Percentiles rank a stretch among this genome's conserved stretches.
Evolutionary conservation across 2,113 vertebrate species (phyloP).

Genomic region (Loxodonta africana): DNA sequence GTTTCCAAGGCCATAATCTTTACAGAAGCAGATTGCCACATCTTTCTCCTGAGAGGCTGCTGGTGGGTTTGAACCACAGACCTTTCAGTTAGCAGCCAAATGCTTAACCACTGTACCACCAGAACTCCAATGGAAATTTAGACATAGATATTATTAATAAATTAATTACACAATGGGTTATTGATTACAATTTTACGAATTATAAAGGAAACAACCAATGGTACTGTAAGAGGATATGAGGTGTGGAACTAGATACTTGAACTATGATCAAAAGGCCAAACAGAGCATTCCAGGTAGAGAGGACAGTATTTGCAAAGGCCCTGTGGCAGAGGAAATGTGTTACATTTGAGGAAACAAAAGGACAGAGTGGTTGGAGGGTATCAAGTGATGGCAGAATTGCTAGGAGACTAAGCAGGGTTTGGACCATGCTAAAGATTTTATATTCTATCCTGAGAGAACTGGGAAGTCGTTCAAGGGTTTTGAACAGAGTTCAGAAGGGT

Average conservation of each 20-base stretch:
- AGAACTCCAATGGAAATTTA: neutral
- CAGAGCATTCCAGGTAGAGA: neutral
- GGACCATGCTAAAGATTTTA: neutral
- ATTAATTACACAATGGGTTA: neutral
- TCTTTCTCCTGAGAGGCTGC: neutral
- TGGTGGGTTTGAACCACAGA: too few relatives aligned
- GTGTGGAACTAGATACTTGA: neutral
- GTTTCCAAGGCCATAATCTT: neutral
- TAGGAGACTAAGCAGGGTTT: neutral
- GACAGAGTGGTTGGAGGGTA: neutral
- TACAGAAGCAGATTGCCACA: neutral
- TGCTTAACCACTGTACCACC: neutral
- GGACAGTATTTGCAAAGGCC: neutral
- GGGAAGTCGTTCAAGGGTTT: neutral
- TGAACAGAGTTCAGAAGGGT: neutral
- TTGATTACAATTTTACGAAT: neutral
- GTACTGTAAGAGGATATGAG: neutral
- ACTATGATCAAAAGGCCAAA: neutral
- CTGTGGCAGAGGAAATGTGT: neutral
- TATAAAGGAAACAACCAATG: neutral
- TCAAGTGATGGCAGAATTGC: neutral
- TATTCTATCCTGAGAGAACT: neutral
- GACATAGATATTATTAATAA: neutral
- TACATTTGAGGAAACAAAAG: neutral
- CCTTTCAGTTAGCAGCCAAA: neutral